Evolutionary conservation across 1,140 invertebrate genomes (phyloP).

Genomic region (Drosophila kikkawai): DNA sequence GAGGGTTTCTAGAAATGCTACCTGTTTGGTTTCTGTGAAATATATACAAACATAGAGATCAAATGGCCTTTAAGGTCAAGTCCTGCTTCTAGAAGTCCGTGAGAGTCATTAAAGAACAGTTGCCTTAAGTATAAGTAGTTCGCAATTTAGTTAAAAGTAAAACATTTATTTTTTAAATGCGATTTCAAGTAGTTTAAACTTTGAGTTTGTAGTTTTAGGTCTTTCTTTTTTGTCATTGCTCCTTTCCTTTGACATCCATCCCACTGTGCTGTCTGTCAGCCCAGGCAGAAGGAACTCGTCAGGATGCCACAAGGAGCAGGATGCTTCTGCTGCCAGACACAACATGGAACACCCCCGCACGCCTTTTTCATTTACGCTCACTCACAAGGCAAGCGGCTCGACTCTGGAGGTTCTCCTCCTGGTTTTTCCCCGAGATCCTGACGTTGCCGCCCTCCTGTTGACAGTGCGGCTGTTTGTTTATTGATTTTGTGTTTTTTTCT

Average conservation of each 20-base stretch:
- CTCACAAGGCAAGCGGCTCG: background rate
- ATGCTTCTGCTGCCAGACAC: conserved; percentile 16
- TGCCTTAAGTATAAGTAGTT: background rate
- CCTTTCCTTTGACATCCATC: conserved; percentile 6
- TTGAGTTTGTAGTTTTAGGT: background rate
- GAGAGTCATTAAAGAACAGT: background rate
- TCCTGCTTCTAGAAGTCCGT: background rate
- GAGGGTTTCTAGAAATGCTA: background rate
- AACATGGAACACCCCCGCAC: background rate
- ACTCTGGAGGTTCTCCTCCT: conserved; percentile 1
- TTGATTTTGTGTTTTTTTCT: conserved; percentile 59
- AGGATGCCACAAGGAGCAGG: conserved; percentile 3
- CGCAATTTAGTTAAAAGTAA: background rate
- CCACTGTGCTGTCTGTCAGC: conserved; percentile 28
- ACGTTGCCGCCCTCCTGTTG: conserved; percentile 13
- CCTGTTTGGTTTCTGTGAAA: background rate
- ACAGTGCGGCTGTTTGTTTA: conserved; percentile 46
- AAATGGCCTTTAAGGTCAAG: background rate
- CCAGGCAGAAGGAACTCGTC: background rate
- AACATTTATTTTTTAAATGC: background rate
- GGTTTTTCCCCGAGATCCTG: conserved; percentile 13
- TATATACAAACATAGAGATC: background rate
- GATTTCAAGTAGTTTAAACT: background rate
- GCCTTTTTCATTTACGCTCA: conserved; percentile 38
- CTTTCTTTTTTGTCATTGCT: background rate